Conservation (phyloP, 2,888 invertebrate genomes). For the Rhimphoctona megacephalus region DNA sequence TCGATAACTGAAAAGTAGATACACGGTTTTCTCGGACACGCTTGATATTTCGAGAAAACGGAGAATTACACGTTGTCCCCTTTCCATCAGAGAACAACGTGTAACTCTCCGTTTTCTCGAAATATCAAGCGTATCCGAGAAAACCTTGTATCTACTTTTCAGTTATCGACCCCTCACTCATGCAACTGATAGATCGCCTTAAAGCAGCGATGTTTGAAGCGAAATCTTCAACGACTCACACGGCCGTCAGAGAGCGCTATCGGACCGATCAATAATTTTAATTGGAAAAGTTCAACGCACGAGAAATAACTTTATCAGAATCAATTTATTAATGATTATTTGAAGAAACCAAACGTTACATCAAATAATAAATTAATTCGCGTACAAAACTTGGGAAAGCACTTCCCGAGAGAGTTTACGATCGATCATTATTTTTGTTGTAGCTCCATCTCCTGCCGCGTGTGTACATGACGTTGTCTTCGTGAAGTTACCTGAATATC, state of each 20-base stretch:
- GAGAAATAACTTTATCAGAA: background rate
- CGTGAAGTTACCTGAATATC: background rate
- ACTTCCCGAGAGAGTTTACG: background rate
- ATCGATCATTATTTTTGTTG: background rate
- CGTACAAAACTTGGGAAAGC: background rate
- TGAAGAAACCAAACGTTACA: background rate
- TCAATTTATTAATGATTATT: background rate
- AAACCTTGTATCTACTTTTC: too few relatives aligned
- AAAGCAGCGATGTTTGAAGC: background rate
- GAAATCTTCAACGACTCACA: background rate
- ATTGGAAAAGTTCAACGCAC: background rate
- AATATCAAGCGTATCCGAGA: too few relatives aligned
- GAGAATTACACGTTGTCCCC: too few relatives aligned
- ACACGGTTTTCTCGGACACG: too few relatives aligned
- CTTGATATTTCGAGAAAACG: too few relatives aligned
- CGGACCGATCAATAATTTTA: background rate
- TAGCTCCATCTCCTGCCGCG: background rate
- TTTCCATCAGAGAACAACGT: too few relatives aligned
- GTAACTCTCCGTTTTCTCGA: too few relatives aligned
- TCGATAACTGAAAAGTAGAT: too few relatives aligned
- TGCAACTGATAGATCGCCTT: too few relatives aligned
- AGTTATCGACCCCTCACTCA: too few relatives aligned
- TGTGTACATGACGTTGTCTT: background rate
- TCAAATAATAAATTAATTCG: background rate
- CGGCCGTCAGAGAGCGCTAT: conserved; percentile 8